Percentiles rank a stretch among this genome's conserved stretches.
These are phyloP conservation scores for Nannoperca australis DNA, from an alignment of 2,797 vertebrate species.

Conservation along the genomic window DNA sequence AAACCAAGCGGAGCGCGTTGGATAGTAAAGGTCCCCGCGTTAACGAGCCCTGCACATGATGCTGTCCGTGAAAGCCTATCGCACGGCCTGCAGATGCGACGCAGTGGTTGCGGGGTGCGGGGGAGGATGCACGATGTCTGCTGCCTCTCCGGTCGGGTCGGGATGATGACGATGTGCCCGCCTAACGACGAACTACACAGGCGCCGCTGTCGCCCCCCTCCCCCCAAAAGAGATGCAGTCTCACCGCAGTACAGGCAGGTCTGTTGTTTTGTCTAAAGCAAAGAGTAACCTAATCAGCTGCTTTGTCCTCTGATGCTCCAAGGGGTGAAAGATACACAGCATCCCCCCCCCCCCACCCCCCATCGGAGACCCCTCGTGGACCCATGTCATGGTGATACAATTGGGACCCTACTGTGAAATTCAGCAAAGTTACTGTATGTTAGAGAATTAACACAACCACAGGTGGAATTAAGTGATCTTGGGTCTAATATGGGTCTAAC, in stretches of 20 bases:
- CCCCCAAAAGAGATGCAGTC: constrained; percentile 29
- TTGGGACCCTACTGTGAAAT: not conserved
- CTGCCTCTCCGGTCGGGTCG: constrained; percentile 31
- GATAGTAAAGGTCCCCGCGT: not conserved
- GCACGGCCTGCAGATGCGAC: not conserved
- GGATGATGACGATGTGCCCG: constrained; percentile 41
- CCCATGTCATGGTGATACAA: not conserved
- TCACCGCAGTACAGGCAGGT: constrained; percentile 8
- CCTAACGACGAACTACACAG: constrained; percentile 14
- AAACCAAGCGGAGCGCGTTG: not conserved
- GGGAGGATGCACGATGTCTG: constrained; percentile 32
- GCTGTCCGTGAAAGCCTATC: not conserved
- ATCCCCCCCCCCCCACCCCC: too few species aligned
- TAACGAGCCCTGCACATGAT: constrained; percentile 28
- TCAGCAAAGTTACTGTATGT: not conserved
- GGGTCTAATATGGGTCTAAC: too few species aligned
- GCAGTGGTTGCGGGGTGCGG: constrained; percentile 30
- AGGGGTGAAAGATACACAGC: too few species aligned
- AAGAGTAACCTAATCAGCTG: too few species aligned
- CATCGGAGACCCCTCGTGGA: too few species aligned
- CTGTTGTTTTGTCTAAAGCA: not conserved
- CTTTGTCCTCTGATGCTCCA: too few species aligned
- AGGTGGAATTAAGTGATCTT: not conserved
- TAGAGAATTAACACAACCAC: not conserved
- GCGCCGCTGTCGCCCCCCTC: constrained; percentile 31